Base-by-base conservation (phyloP, 1,140 invertebrate species). In the Dysdera silvatica region DNA sequence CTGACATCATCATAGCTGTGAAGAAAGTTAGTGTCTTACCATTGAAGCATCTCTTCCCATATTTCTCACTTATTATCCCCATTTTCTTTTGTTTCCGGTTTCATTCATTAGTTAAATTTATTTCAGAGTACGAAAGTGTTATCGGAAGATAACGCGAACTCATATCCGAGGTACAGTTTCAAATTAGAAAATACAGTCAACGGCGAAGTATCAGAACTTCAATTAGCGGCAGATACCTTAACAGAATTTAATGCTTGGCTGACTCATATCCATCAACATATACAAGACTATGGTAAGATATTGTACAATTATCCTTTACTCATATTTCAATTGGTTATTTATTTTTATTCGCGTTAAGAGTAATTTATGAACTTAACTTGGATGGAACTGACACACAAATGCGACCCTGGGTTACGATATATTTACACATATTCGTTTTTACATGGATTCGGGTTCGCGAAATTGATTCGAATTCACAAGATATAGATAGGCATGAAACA, bases 271-370 rank as follows among this genome's bases (percentile, higher is more conserved):
- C 67, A 72, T 16, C 72, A 74, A 40, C 78, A 81, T 51, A 71
- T 76, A 1, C 75, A 78, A 40, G 82, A 83, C 67, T 78, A 82
- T 61, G 51, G 71, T 31, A 43, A 37, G 51, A 29, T 33, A 35
- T 33, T 28, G 37, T 33, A 23, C 18, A 16, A 18, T 16, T 40
- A 16, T 16, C 4, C 35, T 40, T 40, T 40, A 16, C 35, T 40
- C 2, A 4, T 40, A 12, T 16, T 40, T 40, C 12, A 16, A 40
- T 18, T 4, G 35, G 12, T 40, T 2, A 4, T 40, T 40, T 4
- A n/a, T 55, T 56, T 56, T 45, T 14, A 32, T 47, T 43, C 18
- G n/a, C n/a, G n/a, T n/a, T n/a, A n/a, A n/a, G n/a, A n/a, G n/a
- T n/a, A n/a, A n/a, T n/a, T n/a, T n/a, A n/a, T n/a, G n/a, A n/a